A percentile compares a stretch with the other conserved stretches of the same genome.
Evolutionary conservation across 2,797 vertebrate species (phyloP).

Genomic region (Anolis apletophallus): DNA sequence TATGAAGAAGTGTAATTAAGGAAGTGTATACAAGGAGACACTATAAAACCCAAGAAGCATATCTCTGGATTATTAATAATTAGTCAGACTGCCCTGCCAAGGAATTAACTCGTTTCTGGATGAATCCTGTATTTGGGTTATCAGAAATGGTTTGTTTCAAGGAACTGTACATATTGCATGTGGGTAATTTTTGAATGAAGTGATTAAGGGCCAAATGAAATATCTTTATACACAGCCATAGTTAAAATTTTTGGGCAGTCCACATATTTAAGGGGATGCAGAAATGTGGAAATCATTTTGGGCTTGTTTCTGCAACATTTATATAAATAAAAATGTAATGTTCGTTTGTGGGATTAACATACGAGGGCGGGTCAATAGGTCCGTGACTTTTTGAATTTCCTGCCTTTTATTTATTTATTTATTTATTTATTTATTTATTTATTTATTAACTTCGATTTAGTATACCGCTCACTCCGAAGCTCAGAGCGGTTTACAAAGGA

Average conservation of each 20-base stretch:
- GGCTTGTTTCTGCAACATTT: too few relatives aligned
- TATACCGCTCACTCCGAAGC: too few relatives aligned
- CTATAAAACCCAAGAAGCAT: constrained; percentile 4
- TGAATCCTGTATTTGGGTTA: neutral
- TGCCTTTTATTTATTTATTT: too few relatives aligned
- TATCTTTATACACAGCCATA: neutral
- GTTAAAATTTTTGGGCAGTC: neutral
- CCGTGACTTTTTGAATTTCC: too few relatives aligned
- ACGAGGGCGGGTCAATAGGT: too few relatives aligned
- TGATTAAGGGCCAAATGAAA: neutral
- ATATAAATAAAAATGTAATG: too few relatives aligned
- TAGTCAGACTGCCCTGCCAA: neutral
- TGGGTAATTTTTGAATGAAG: neutral
- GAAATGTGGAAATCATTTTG: too few relatives aligned
- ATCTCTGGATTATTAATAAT: constrained; percentile 22
- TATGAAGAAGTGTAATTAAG: constrained; percentile 39
- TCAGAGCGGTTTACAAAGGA: too few relatives aligned
- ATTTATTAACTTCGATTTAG: too few relatives aligned
- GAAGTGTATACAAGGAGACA: constrained; percentile 32
- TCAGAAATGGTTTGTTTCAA: neutral
- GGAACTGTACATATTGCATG: neutral
- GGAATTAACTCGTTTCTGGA: constrained; percentile 5
- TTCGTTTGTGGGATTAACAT: too few relatives aligned
- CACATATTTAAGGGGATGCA: neutral
- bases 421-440: too few relatives aligned